Base-by-base conservation (phyloP, 2,113 vertebrate species). In the Anoura caudifer region DNA sequence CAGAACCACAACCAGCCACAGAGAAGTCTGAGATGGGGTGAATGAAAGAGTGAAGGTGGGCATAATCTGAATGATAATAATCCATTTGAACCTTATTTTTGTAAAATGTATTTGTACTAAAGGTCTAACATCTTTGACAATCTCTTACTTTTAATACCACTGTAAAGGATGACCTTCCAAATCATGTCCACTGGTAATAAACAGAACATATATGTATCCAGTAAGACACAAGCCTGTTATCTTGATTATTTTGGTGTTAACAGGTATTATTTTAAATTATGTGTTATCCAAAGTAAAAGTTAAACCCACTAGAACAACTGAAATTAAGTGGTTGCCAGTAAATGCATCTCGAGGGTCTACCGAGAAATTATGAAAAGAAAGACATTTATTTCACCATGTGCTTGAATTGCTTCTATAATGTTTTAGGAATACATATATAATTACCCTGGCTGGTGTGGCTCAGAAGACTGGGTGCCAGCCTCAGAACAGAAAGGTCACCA, bases 211-310 rank as follows among this genome's bases (percentile, higher is more conserved):
- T 36, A 89, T 33, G 33, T 50, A 91, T 56, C 54, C 17, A 72
- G 31, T 73, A 4, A 83, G 33, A 77, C 3, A 80, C 10, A 72
- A 54, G 45, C 6, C 47, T 90, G 73, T 56, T 92, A 83, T 43
- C 28, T 65, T 88, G 73, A 70, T 52, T 80, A 93, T 54, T 91
- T 47, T 67, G n/a, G 28, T 59, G 41, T 82, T 33, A 91, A 76
- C 4, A 45, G 8, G 54, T 69, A 95, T 0, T 26, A 90, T 38
- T 50, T 90, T 76, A 93, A 88, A 67, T 87, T 82, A 86, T 72
- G 28, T 70, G 38, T 92, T 80, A 75, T 87, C 45, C 45, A 80
- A 90, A 95, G 61, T 83, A 95, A 96, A 95, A 86, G 7, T 73
- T 70, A 16, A 31, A 88, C 93, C 17, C 59, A 95, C 26, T 41